Conservation (phyloP, 2,113 vertebrate genomes). For the Syngnathoides biaculeatus region DNA sequence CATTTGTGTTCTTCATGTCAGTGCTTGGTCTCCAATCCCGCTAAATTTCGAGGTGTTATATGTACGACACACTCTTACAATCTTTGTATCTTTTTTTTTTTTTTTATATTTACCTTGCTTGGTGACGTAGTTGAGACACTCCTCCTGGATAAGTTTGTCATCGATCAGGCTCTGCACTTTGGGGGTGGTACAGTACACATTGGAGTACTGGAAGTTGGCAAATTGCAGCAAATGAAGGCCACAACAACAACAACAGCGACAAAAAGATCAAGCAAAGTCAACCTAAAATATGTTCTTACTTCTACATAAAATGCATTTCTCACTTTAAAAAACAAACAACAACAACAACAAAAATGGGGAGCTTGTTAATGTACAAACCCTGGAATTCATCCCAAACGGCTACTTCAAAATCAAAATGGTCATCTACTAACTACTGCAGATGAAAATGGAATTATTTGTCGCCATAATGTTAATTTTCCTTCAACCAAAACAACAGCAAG, state of each 20-base stretch:
- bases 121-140: constrained; percentile 87
- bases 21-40: background rate
- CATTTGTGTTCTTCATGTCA: no score
- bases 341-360: background rate
- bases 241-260: background rate
- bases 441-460: background rate
- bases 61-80: background rate
- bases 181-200: constrained; percentile 94
- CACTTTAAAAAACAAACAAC: background rate
- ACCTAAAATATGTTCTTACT: background rate
- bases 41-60: background rate
- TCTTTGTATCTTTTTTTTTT: background rate
- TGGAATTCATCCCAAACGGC: no score
- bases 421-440: background rate
- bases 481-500: background rate
- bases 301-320: background rate
- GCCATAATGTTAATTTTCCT: background rate
- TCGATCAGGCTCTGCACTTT: constrained; percentile 93
- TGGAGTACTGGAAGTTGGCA: constrained; percentile 82
- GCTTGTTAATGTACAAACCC: no score
- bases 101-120: constrained; percentile 81
- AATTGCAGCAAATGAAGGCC: constrained; percentile 3
- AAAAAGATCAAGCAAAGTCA: background rate
- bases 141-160: constrained; percentile 90
- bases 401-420: no score